Evolutionary conservation across 2,797 vertebrate genomes (phyloP).

Genomic region (Sphaeramia orbicularis): DNA sequence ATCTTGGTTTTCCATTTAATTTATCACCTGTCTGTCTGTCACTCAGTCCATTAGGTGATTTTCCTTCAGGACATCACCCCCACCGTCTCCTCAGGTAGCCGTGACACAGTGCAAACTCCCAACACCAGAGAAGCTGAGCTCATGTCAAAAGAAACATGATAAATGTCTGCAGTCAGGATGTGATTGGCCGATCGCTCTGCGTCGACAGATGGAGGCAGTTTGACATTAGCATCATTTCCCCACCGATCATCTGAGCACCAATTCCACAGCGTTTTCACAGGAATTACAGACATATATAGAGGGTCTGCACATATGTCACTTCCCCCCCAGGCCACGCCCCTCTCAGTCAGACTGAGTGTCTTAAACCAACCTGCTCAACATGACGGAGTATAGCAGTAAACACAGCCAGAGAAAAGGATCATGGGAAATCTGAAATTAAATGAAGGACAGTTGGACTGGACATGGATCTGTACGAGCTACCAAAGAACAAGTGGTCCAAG

Average conservation of each 20-base stretch:
- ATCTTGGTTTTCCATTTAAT: no score
- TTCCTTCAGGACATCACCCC: background rate
- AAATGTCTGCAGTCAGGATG: background rate
- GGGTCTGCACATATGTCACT: no score
- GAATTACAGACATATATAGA: background rate
- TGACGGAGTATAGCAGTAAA: no score
- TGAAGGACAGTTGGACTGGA: no score
- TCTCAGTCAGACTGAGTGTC: no score
- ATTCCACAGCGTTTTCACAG: background rate
- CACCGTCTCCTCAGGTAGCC: background rate
- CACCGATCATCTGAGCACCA: conserved; percentile 1
- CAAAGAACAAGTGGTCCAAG: no score
- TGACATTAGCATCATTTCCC: conserved; percentile 15
- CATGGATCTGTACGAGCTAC: no score
- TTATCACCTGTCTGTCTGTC: background rate
- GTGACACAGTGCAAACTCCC: background rate
- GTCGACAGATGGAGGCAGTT: conserved; percentile 21
- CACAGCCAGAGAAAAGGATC: no score
- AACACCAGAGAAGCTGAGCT: background rate
- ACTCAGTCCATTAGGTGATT: background rate
- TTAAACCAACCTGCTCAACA: no score
- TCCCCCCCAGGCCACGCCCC: no score
- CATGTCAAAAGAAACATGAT: conserved; percentile 1
- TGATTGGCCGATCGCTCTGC: background rate
- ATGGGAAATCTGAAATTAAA: no score